Percentiles rank a stretch among this genome's conserved stretches.
Conservation (phyloP, 1,140 invertebrate genomes). For the Phocides pigmalion region DNA sequence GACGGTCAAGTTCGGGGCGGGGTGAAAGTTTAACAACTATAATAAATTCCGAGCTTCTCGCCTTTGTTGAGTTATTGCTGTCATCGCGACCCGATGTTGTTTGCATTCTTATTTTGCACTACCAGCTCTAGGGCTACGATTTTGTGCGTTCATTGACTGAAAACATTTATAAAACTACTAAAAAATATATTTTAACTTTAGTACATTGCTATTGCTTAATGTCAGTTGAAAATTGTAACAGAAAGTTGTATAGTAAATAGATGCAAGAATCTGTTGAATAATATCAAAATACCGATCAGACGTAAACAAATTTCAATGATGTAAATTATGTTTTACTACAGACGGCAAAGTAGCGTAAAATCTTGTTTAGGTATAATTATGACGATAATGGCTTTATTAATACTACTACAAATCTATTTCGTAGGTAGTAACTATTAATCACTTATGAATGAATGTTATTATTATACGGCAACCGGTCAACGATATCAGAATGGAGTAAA, state of each 20-base stretch:
- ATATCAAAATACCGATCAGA: conserved; percentile 8
- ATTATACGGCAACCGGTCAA: conserved; percentile 73
- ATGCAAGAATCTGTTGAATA: conserved; percentile 10
- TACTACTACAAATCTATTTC: conserved; percentile 77
- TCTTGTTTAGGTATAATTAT: conserved; percentile 79
- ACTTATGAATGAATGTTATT: conserved; percentile 78
- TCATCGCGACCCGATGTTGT: conserved; percentile 22
- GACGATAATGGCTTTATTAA: conserved; percentile 76
- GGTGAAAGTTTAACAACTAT: conserved; percentile 71
- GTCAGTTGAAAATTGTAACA: neutral
- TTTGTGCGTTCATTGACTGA: neutral
- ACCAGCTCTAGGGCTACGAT: neutral
- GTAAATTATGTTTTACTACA: conserved; percentile 73
- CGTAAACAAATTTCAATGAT: conserved; percentile 43
- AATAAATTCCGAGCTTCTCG: conserved; percentile 48
- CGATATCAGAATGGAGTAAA: conserved; percentile 77
- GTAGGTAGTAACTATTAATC: conserved; percentile 78
- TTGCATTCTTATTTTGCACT: conserved; percentile 28
- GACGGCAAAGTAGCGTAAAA: conserved; percentile 68
- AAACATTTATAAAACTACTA: neutral
- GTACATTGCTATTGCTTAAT: too few species aligned
- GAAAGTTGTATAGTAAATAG: neutral
- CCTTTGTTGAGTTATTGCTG: conserved; percentile 35
- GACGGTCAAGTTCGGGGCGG: conserved; percentile 77
- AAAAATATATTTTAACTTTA: too few species aligned